These are phyloP conservation scores for Corythoichthys intestinalis DNA, from an alignment of 2,113 vertebrate species.

Conservation along the genomic window DNA sequence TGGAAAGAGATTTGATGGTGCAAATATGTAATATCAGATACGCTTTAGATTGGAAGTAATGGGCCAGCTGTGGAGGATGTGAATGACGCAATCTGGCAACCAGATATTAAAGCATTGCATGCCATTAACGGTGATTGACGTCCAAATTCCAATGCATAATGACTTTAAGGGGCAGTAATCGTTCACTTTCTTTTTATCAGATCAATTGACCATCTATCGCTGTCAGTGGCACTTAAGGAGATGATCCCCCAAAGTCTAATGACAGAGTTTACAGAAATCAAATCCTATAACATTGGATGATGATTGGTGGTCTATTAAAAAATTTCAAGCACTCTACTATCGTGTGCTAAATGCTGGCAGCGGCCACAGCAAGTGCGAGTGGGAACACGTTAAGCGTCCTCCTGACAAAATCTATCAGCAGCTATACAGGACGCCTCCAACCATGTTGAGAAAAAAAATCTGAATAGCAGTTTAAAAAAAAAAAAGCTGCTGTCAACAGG, in stretches of 20 bases:
- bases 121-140: no score
- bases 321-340: background rate
- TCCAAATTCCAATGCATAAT: no score
- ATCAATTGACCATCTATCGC: no score
- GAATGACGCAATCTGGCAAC: background rate
- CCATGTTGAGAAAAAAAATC: background rate
- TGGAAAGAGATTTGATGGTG: constrained; percentile 20
- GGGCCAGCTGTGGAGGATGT: background rate
- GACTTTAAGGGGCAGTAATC: no score
- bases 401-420: background rate
- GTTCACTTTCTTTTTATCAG: no score
- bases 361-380: background rate
- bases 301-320: background rate
- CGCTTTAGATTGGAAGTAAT: constrained; percentile 14
- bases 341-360: background rate
- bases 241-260: no score
- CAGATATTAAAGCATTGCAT: no score
- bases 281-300: background rate
- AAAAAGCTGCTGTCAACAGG: constrained; percentile 2
- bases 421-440: background rate
- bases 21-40: constrained; percentile 19
- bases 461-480: background rate
- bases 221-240: no score
- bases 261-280: background rate
- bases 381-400: background rate